These are phyloP conservation scores for Platichthys flesus DNA, from an alignment of 2,113 vertebrate genomes.

Conservation along the genomic window DNA sequence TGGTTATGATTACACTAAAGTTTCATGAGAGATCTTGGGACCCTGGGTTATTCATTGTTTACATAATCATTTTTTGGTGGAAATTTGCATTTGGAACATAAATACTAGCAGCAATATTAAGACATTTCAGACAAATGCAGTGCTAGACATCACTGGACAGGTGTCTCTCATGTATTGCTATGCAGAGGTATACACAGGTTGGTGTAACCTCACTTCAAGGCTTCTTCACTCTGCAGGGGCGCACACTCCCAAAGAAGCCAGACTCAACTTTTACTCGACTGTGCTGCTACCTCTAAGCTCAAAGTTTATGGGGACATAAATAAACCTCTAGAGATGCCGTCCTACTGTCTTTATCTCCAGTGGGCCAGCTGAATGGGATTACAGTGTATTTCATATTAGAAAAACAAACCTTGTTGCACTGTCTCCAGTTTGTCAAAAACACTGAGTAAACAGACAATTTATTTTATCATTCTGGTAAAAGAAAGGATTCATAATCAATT, in stretches of 20 bases:
- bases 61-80: background rate
- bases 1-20: background rate
- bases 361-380: constrained; percentile 37
- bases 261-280: constrained; percentile 31
- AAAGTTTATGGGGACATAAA: constrained; percentile 41
- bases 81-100: background rate
- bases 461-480: constrained; percentile 17
- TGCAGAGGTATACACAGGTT: constrained; percentile 20
- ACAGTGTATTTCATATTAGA: constrained; percentile 29
- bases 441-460: constrained; percentile 4
- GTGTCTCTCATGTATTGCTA: constrained; percentile 11
- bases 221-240: constrained; percentile 27
- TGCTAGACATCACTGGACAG: background rate
- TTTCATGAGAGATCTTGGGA: background rate
- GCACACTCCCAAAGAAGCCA: constrained; percentile 24
- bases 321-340: constrained; percentile 16
- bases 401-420: constrained; percentile 1
- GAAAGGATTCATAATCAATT: constrained; percentile 19
- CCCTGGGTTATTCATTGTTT: background rate
- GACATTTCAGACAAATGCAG: constrained; percentile 3
- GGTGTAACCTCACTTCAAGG: constrained; percentile 44
- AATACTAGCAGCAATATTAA: background rate
- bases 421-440: constrained; percentile 10
- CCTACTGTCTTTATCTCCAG: constrained; percentile 52
- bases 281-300: constrained; percentile 39